Percentiles rank a stretch among this genome's conserved stretches.
phyloP scores from a whole-genome alignment of 2,113 vertebrate species.

The Felis chaus region DNA sequence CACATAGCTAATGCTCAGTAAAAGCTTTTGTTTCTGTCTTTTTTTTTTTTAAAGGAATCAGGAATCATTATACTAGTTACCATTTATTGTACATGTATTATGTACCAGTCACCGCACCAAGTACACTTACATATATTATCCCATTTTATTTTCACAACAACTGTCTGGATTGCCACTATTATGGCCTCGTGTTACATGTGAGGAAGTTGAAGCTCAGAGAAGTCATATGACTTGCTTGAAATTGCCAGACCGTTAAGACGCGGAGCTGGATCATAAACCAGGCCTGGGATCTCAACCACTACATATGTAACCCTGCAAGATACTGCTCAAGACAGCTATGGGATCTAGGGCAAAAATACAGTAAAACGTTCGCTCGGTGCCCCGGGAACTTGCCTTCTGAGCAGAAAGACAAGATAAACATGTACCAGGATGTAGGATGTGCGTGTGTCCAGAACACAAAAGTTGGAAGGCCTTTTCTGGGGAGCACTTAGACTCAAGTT shows the following conservation, averaged over 20 bases:
- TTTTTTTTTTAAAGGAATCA: background rate
- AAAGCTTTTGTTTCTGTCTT: background rate
- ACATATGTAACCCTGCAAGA: fast-evolving
- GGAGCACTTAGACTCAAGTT: background rate
- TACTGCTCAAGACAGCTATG: fast-evolving
- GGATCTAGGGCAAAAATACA: background rate
- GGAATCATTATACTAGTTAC: background rate
- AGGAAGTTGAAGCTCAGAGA: conserved; percentile 10
- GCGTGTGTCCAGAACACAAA: background rate
- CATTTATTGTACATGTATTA: background rate
- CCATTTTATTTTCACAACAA: background rate
- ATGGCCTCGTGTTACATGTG: background rate
- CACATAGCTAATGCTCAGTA: background rate
- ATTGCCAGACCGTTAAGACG: background rate
- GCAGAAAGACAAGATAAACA: background rate
- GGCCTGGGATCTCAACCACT: background rate
- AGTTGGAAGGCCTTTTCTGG: background rate
- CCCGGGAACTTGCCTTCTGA: background rate
- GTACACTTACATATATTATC: background rate
- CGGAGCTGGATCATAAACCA: background rate
- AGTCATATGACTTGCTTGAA: background rate
- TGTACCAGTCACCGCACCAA: background rate
- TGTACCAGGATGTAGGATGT: background rate
- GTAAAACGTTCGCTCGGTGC: background rate
- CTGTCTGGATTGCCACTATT: background rate